Evolutionary conservation across 2,797 vertebrate species (phyloP).

Genomic region (Leuciscus waleckii): DNA sequence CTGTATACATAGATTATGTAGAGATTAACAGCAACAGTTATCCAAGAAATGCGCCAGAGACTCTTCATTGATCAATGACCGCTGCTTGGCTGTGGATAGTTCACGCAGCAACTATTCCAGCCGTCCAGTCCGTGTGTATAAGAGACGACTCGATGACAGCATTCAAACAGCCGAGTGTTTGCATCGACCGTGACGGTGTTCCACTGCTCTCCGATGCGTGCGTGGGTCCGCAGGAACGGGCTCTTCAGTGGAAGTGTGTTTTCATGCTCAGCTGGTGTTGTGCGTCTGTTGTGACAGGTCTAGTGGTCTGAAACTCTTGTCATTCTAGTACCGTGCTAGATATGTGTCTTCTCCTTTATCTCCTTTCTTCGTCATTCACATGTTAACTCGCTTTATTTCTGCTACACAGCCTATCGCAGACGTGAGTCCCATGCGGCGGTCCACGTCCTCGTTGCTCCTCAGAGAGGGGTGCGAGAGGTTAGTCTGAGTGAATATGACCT

Average conservation of each 20-base stretch:
- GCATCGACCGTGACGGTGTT: conserved; percentile 44
- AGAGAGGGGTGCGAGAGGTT: conserved; percentile 75
- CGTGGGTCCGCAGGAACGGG: conserved; percentile 63
- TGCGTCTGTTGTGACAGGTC: conserved; percentile 61
- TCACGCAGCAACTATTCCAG: conserved; percentile 45
- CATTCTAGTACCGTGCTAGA: conserved; percentile 45
- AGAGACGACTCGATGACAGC: conserved; percentile 53
- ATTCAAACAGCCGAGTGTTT: conserved; percentile 49
- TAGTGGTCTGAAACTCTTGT: conserved; percentile 61
- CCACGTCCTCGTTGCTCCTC: conserved; percentile 89
- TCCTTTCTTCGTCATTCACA: neutral
- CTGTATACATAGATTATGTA: neutral
- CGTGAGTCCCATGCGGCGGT: conserved; percentile 92
- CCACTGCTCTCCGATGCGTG: conserved; percentile 49
- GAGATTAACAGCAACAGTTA: neutral
- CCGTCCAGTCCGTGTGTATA: conserved; percentile 35
- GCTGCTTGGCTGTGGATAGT: conserved; percentile 48
- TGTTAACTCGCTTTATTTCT: conserved; percentile 19
- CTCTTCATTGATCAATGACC: conserved; percentile 39
- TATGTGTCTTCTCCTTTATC: neutral
- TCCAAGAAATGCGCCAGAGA: neutral
- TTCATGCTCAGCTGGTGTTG: conserved; percentile 55
- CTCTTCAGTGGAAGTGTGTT: conserved; percentile 60
- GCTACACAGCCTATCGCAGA: conserved; percentile 86
- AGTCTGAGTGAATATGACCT: conserved; percentile 84